Base-by-base conservation (phyloP, 2,888 invertebrate genomes). In the Conistra vaccinii region DNA sequence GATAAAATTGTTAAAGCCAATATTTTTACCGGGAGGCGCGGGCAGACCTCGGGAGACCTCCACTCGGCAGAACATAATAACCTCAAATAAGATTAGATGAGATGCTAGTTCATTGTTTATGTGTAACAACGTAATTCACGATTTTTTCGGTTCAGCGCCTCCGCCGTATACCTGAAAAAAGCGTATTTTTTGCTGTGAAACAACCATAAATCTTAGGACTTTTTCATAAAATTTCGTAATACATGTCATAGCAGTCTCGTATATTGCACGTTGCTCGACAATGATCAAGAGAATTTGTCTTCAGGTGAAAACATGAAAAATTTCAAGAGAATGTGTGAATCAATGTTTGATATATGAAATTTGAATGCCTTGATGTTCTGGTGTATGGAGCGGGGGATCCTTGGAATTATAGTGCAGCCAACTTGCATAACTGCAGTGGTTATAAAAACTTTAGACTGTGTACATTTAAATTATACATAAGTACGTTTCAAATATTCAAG, bases 261-360 rank as follows among this genome's bases (percentile, higher is more conserved):
- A 85, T 83, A 88, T 84, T 88, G 79, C 80, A 83, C 76, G 80
- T 73, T 76, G 75, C 83, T 80, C 74, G 73, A 80, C 83, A 81
- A 84, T 85, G 72, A 87, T 83, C 80, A 84, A 84, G 84, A 85
- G 83, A 88, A 88, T 87, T 85, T 83, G 85, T 88, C 84, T 85
- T 82, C 79, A 77, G 83, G 78, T 81, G 74, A 80, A 85, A 87
- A 85, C 85, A 84, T 85, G 85, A 83, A 86, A 85, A 83, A 86
- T 86, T 88, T 87, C 80, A 81, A 83, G 72, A 85, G 78, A 83
- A 88, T 80, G 55, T 85, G 78, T 73, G 84, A 87, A 88, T 88
- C 89, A 86, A 81, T 83, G 82, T 85, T 87, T 89, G 85, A 85
- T 86, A 85, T 80, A 89, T 89, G 86, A 88, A 89, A 89, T 90